Evolutionary conservation across 2,888 invertebrate species (phyloP).

Genomic region (Mimas tiliae): DNA sequence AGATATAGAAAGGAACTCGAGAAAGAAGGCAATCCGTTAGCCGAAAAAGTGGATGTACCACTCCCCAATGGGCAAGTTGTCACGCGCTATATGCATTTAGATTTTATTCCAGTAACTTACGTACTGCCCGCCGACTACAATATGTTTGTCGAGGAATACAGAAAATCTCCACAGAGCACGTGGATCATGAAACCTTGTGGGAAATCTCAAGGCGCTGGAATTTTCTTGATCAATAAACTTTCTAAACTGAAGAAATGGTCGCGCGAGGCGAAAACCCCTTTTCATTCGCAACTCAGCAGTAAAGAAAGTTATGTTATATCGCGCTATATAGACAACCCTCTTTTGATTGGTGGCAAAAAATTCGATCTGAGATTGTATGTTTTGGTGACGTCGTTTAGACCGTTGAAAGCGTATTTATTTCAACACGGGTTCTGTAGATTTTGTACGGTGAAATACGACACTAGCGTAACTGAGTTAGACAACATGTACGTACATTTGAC

Average conservation of each 20-base stretch:
- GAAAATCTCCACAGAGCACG: constrained; percentile 96
- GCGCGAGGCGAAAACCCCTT: constrained; percentile 92
- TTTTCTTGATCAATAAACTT: constrained; percentile 97
- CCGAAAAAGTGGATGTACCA: constrained; percentile 87
- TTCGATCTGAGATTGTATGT: constrained; percentile 97
- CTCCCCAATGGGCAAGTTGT: constrained; percentile 86
- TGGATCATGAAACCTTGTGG: constrained; percentile 99
- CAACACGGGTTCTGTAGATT: constrained; percentile 97
- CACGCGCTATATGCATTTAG: constrained; percentile 91
- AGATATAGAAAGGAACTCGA: constrained; percentile 96
- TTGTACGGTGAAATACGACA: constrained; percentile 98
- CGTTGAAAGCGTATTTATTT: constrained; percentile 96
- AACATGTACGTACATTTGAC: constrained; percentile 98
- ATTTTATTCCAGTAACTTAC: constrained; percentile 97
- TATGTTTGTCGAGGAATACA: constrained; percentile 97
- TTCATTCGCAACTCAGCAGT: constrained; percentile 90
- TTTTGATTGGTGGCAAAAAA: constrained; percentile 98
- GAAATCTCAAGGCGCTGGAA: constrained; percentile 96
- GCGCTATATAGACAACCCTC: constrained; percentile 96
- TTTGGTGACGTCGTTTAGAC: constrained; percentile 96
- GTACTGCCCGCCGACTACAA: constrained; percentile 98
- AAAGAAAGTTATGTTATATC: constrained; percentile 99
- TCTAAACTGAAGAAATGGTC: constrained; percentile 97
- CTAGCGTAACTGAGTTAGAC: constrained; percentile 93
- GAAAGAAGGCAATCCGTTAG: constrained; percentile 93